Conservation (phyloP, 2,888 invertebrate species). For the Coremacera marginata region DNA sequence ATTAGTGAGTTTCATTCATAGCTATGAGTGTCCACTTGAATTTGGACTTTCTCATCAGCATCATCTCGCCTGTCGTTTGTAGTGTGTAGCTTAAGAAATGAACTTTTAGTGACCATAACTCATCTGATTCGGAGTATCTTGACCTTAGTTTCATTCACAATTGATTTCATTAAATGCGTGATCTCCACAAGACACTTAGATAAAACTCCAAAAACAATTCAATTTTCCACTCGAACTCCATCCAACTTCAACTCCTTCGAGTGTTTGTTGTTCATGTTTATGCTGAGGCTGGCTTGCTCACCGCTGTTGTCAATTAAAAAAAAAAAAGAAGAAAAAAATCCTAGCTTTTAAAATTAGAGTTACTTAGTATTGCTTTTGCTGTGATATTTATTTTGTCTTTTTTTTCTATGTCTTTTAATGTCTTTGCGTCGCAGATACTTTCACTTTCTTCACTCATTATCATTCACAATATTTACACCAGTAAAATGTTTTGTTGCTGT, state of each 20-base stretch:
- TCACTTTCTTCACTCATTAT: constrained; percentile 37
- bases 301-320: constrained; percentile 31
- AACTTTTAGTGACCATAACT: neutral
- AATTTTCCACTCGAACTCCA: neutral
- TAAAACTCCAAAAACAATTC: constrained; percentile 16
- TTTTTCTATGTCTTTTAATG: constrained; percentile 16
- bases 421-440: constrained; percentile 11
- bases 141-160: constrained; percentile 33
- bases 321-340: constrained; percentile 25
- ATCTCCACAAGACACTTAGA: constrained; percentile 27
- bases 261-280: neutral
- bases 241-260: neutral
- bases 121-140: constrained; percentile 19
- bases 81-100: neutral
- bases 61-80: neutral
- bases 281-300: neutral
- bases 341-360: constrained; percentile 13
- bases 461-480: constrained; percentile 38
- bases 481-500: constrained; percentile 21
- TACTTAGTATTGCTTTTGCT: constrained; percentile 9
- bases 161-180: constrained; percentile 36
- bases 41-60: neutral
- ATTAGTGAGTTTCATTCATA: too few relatives aligned
- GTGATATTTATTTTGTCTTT: constrained; percentile 14
- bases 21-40: neutral